These are phyloP conservation scores for Semaprochilodus insignis DNA, from an alignment of 2,797 vertebrate species.

Conservation along the genomic window DNA sequence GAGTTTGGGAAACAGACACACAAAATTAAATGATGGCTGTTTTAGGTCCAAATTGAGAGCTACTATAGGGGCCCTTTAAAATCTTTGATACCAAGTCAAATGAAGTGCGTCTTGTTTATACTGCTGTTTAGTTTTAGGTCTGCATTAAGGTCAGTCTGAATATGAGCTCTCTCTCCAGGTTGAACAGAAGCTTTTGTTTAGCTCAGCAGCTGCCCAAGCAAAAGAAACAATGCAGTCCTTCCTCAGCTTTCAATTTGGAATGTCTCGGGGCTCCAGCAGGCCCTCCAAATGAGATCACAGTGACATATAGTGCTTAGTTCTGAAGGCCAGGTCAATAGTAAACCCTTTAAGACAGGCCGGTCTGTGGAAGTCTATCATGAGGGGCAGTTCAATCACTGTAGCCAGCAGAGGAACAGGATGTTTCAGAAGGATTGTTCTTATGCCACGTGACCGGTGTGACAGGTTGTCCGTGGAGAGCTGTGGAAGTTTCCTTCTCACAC, in stretches of 20 bases:
- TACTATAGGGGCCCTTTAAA: too few relatives aligned
- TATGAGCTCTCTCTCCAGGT: not conserved
- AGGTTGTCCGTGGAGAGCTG: constrained; percentile 15
- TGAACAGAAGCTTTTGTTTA: not conserved
- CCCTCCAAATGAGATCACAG: constrained; percentile 49
- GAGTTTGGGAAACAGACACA: too few relatives aligned
- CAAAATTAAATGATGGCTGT: too few relatives aligned
- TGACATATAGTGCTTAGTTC: constrained; percentile 38
- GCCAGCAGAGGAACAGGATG: constrained; percentile 65
- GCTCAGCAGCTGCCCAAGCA: not conserved
- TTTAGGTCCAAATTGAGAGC: too few relatives aligned
- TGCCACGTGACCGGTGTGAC: constrained; percentile 61
- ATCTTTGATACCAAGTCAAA: not conserved
- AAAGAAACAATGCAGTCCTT: not conserved
- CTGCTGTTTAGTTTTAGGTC: not conserved
- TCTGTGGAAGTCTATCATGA: constrained; percentile 24
- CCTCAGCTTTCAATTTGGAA: constrained; percentile 24
- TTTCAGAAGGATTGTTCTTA: constrained; percentile 59
- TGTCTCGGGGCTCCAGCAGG: constrained; percentile 2
- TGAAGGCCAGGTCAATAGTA: constrained; percentile 60
- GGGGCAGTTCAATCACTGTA: constrained; percentile 53
- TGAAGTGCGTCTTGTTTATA: not conserved
- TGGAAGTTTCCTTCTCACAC: not conserved
- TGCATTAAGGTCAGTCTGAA: not conserved
- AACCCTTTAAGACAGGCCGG: constrained; percentile 43